A percentile compares a stretch with the other conserved stretches of the same genome.
These are phyloP conservation scores for Ctenochaetus hawaiiensis DNA, from an alignment of 2,797 vertebrate species.

Conservation along the genomic window DNA sequence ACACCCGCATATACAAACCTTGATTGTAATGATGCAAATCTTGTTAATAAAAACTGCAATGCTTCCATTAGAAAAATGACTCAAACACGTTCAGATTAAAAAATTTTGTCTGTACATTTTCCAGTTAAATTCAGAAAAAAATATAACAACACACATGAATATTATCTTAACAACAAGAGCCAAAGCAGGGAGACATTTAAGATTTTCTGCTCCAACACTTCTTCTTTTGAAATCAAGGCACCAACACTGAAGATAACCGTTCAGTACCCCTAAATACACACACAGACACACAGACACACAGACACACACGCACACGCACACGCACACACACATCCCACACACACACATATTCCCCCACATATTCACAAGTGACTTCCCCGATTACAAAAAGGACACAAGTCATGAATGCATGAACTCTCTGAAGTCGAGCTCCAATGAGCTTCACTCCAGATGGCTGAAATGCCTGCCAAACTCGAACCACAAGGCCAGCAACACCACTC, in stretches of 20 bases:
- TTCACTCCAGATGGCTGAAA: slow-evolving; percentile 23
- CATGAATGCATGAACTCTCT: slow-evolving; percentile 8
- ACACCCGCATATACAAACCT: too few relatives aligned
- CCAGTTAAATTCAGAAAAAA: not conserved
- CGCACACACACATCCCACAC: too few relatives aligned
- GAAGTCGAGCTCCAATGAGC: not conserved
- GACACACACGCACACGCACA: not conserved
- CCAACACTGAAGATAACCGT: not conserved
- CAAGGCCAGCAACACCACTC: not conserved
- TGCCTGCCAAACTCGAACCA: slow-evolving; percentile 15
- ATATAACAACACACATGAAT: not conserved
- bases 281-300: not conserved
- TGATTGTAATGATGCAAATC: too few relatives aligned
- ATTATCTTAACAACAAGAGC: not conserved
- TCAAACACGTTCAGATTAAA: not conserved
- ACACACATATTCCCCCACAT: not conserved
- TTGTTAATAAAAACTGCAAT: too few relatives aligned
- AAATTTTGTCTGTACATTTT: not conserved
- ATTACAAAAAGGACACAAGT: slow-evolving; percentile 19
- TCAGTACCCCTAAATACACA: not conserved
- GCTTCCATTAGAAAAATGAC: too few relatives aligned
- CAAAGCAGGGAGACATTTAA: not conserved
- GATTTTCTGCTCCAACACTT: not conserved
- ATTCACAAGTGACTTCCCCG: slow-evolving; percentile 7
- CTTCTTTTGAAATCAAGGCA: not conserved